Base-by-base conservation (phyloP, 2,888 invertebrate genomes). In the Nephrotoma appendiculata region DNA sequence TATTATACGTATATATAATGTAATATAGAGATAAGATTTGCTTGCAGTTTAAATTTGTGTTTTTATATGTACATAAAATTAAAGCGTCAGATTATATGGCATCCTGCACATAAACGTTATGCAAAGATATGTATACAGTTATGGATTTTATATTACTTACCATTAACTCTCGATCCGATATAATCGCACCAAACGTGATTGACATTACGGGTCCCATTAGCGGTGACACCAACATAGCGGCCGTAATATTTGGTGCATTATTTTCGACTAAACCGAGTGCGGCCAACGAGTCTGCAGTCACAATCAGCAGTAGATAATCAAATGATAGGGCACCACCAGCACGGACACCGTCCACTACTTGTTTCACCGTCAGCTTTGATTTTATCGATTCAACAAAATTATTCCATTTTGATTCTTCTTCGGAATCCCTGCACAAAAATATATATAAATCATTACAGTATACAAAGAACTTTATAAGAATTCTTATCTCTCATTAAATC, bases 151-250 rank as follows among this genome's bases (percentile, higher is more conserved):
- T 15, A 71, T 19, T 85, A 91, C 91, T 91, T 89, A 92, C 92
- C 89, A 92, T 90, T 89, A 97, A 92, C 88, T 94, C 93, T 89
- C 93, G 92, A 90, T 96, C 96, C 42, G 95, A 93, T 89, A 97
- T 96, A 87, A 96, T 95, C 41, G 95, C 94, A 6, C 96, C 97
- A 90, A 97, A 97, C 86, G 96, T 96, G 88, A 96, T 94, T n/a
- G 96, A 96, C 94, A 97, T 95, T 12, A 97, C 96, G 0, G 97
- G 97, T 0, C 96, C 96, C 95, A 95, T 95, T 11, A 96, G 92
- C 0, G 95, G 95, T 1, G 95, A 95, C 0, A 96, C 95, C 89
- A 95, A 91, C 95, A 95, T 95, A 42, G 95, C 95, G 42, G 95
- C 95, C 41, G 95, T 95, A 88, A 97, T 95, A 89, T 96, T 95